phyloP scores from a whole-genome alignment of 2,797 vertebrate species.

The Nyctalus aviator region DNA sequence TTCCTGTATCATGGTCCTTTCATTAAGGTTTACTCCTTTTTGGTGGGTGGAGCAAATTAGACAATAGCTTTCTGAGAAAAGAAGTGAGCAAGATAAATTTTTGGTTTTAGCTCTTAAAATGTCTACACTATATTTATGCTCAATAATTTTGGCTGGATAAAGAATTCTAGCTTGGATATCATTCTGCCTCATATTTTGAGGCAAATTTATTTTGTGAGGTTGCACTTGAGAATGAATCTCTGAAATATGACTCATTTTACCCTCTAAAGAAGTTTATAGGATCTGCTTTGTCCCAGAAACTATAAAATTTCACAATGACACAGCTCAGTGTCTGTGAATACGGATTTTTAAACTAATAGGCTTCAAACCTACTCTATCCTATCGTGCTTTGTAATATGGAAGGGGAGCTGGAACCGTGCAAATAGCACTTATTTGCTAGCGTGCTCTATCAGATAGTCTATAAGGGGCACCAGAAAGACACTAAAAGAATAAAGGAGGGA shows the following conservation, averaged over 20 bases:
- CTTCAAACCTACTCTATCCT: conserved; percentile 15
- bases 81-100: neutral
- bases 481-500: neutral
- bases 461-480: neutral
- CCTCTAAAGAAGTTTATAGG: neutral
- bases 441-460: neutral
- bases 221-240: conserved; percentile 10
- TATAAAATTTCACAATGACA: neutral
- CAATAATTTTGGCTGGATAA: neutral
- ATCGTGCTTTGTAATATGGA: neutral
- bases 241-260: neutral
- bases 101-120: neutral
- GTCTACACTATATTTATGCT: neutral
- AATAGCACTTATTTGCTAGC: neutral
- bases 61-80: neutral
- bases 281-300: neutral
- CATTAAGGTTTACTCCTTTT: neutral
- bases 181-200: conserved; percentile 8
- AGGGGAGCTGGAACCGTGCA: neutral
- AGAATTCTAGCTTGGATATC: conserved; percentile 19
- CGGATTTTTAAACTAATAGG: neutral
- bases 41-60: neutral
- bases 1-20: neutral
- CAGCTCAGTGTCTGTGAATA: neutral
- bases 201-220: neutral